A percentile compares a stretch with the other conserved stretches of the same genome.
phyloP scores from a whole-genome alignment of 1,140 invertebrate genomes.

The Bombus difficillimus region DNA sequence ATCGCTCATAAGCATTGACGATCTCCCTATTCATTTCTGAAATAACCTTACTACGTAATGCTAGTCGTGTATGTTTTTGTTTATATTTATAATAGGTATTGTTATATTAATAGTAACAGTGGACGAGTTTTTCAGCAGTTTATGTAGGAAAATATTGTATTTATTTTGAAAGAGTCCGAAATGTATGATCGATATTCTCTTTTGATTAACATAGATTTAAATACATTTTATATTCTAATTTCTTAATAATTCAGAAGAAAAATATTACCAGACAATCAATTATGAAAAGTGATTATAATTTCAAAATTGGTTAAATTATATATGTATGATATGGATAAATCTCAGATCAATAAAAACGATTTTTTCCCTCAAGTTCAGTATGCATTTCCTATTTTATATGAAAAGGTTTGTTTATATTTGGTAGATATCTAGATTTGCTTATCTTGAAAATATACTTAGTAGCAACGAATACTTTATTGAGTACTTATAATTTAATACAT shows the following conservation, averaged over 20 bases:
- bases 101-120: background rate
- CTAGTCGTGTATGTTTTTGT: no score
- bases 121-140: background rate
- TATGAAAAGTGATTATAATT: background rate
- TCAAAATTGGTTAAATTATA: background rate
- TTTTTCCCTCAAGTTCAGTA: constrained; percentile 68
- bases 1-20: no score
- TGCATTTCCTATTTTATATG: constrained; percentile 75
- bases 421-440: background rate
- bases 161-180: background rate
- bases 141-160: background rate
- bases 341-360: constrained; percentile 6
- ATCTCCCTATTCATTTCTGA: no score
- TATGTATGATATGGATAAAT: constrained; percentile 32
- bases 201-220: background rate
- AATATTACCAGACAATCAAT: background rate
- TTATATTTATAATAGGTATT: no score
- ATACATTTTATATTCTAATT: background rate
- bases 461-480: background rate
- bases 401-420: constrained; percentile 61
- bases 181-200: background rate
- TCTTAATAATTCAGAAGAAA: background rate
- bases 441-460: background rate
- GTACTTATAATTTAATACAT: background rate
- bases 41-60: no score